phyloP scores from a whole-genome alignment of 2,113 vertebrate species.

The Erinaceus europaeus region DNA sequence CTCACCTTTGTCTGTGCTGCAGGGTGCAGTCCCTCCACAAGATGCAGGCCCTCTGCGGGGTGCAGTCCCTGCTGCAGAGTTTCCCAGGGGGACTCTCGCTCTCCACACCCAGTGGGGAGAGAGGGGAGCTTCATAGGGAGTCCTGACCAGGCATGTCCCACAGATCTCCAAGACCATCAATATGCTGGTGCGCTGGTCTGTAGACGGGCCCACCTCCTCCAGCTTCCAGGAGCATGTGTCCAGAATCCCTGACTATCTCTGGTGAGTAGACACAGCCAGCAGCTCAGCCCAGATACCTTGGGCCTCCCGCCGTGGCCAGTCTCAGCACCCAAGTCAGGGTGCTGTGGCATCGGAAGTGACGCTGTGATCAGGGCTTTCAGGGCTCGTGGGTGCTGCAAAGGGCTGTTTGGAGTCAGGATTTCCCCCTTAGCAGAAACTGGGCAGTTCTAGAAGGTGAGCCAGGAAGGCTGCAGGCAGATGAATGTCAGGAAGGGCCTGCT shows the following conservation, averaged over 20 bases:
- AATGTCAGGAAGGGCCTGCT: background rate
- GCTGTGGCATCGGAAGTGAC: accelerated
- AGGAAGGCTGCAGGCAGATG: background rate
- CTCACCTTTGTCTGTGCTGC: background rate
- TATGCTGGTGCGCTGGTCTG: slow-evolving; percentile 94
- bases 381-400: background rate
- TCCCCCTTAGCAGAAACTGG: background rate
- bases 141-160: background rate
- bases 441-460: background rate
- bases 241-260: slow-evolving; percentile 95
- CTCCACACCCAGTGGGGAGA: background rate
- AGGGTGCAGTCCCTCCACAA: background rate
- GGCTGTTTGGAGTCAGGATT: background rate
- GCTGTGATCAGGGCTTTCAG: background rate
- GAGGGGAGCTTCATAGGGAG: background rate
- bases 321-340: background rate
- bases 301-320: too few species aligned
- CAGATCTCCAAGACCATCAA: slow-evolving; percentile 98
- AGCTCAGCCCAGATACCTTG: too few species aligned
- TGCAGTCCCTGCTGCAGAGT: background rate
- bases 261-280: slow-evolving; percentile 84
- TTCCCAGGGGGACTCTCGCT: background rate
- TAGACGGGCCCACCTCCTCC: slow-evolving; percentile 88
- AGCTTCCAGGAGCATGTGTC: slow-evolving; percentile 91
- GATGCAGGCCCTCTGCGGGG: background rate